Base-by-base conservation (phyloP, 2,888 invertebrate species). In the Ophonus ardosiacus region DNA sequence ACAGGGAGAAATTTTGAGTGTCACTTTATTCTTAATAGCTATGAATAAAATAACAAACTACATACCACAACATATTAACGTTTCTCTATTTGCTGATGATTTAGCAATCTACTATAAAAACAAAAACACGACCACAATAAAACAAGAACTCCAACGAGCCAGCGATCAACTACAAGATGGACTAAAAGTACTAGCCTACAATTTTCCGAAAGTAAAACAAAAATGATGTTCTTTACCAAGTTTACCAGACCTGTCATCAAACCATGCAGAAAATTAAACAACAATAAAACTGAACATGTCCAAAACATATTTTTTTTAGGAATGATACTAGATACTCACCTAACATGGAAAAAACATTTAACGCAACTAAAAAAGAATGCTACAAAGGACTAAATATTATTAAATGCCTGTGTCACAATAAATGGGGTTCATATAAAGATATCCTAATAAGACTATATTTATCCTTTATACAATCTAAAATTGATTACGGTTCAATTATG, bases 1-100 rank as follows among this genome's bases (percentile, higher is more conserved):
- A n/a, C 74, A 74, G 18, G 74, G 43, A 6, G 74, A 85, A 15
- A 79, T 86, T 15, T 38, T 86, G 0, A 86, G 85, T 68, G 85
- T 86, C 0, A 85, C 84, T 4, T 15, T 86, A 31, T 87, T 87
- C 38, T n/a, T 86, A 18, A 81, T 86, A 21, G 86, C 80, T 13
- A 85, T 86, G 8, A 86, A 87, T 43, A 81, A 85, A 5, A 71
- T 84, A n/a, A 61, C 31, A 0, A 5, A 31, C 2, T 31, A 31
- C 31, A 31, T 31, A 31, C 31, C 31, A 31, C 31, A 31, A 31
- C 31, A 31, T n/a, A 59, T 68, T 1, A 68, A 68, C n/a, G 10
- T 10, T 6, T 68, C 68, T 0, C 38, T 68, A 21, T 68, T 68
- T 38, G 71, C 71, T 18, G 43, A 71, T 8, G 71, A 71, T 8